Conservation (phyloP, 2,797 vertebrate species). For the Squalus acanthias region DNA sequence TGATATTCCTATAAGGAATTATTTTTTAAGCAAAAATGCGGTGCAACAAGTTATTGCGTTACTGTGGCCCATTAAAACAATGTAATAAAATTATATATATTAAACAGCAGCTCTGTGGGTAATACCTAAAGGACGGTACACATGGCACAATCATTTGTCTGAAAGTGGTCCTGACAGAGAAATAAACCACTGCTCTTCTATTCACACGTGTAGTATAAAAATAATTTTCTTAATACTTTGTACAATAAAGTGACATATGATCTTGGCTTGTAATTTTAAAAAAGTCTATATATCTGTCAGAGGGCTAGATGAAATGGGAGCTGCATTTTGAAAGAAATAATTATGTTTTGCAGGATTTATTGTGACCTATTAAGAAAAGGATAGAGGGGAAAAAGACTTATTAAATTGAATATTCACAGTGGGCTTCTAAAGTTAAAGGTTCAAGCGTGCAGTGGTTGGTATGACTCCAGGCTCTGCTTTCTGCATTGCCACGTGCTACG, state of each 20-base stretch:
- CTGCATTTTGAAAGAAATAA: constrained; percentile 33
- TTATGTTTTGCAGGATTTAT: constrained; percentile 36
- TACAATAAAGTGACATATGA: constrained; percentile 35
- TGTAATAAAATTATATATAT: constrained; percentile 34
- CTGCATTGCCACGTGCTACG: background rate
- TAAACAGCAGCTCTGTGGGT: constrained; percentile 29
- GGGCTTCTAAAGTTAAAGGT: constrained; percentile 59
- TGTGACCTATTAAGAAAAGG: constrained; percentile 35
- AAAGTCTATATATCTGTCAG: constrained; percentile 32
- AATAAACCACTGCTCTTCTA: constrained; percentile 23
- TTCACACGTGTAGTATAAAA: constrained; percentile 30
- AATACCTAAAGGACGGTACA: constrained; percentile 31
- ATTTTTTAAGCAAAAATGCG: constrained; percentile 18
- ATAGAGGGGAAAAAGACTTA: constrained; percentile 25
- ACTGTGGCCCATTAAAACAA: constrained; percentile 25
- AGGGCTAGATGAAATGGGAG: constrained; percentile 8
- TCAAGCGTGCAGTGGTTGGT: background rate
- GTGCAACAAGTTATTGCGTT: constrained; percentile 36
- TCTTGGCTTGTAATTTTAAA: constrained; percentile 23
- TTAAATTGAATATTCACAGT: constrained; percentile 48
- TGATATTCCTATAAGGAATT: constrained; percentile 17
- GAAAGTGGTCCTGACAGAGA: constrained; percentile 33
- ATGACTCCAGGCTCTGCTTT: constrained; percentile 20
- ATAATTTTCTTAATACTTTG: constrained; percentile 37
- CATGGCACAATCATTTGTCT: constrained; percentile 35